These are phyloP conservation scores for Montipora capitata DNA, from an alignment of 92 coral and sea anemone genomes.

Conservation along the genomic window DNA sequence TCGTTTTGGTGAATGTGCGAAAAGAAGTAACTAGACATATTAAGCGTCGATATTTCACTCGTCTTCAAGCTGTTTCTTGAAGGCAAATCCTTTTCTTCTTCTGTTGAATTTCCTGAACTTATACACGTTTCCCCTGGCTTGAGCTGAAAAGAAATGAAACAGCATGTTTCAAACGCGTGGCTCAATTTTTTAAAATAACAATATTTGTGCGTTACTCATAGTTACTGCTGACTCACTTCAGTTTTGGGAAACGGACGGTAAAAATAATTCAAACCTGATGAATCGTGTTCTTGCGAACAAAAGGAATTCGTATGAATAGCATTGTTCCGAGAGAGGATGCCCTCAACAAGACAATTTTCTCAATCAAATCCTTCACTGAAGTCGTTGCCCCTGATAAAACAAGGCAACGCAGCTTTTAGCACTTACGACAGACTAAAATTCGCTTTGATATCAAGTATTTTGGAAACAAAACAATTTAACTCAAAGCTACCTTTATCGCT, in stretches of 20 bases:
- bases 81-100: constrained; percentile 71
- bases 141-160: constrained; percentile 72
- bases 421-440: neutral
- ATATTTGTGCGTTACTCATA: constrained; percentile 8
- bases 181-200: neutral
- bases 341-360: neutral
- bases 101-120: constrained; percentile 84
- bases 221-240: constrained; percentile 51
- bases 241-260: neutral
- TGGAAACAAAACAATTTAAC: constrained; percentile 55
- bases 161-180: constrained; percentile 1
- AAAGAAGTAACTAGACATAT: constrained; percentile 89
- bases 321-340: neutral
- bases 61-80: constrained; percentile 42
- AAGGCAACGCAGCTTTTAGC: neutral
- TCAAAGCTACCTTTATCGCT: constrained; percentile 40
- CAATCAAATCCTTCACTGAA: neutral
- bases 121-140: constrained; percentile 76
- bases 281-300: constrained; percentile 8
- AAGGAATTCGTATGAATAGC: constrained; percentile 10
- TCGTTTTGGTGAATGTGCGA: constrained; percentile 90
- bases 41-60: constrained; percentile 64
- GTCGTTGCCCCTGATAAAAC: neutral
- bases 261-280: constrained; percentile 12
- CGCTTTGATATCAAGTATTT: constrained; percentile 24